These are phyloP conservation scores for Acromyrmex heyeri DNA, from an alignment of 1,140 invertebrate species.

Conservation along the genomic window DNA sequence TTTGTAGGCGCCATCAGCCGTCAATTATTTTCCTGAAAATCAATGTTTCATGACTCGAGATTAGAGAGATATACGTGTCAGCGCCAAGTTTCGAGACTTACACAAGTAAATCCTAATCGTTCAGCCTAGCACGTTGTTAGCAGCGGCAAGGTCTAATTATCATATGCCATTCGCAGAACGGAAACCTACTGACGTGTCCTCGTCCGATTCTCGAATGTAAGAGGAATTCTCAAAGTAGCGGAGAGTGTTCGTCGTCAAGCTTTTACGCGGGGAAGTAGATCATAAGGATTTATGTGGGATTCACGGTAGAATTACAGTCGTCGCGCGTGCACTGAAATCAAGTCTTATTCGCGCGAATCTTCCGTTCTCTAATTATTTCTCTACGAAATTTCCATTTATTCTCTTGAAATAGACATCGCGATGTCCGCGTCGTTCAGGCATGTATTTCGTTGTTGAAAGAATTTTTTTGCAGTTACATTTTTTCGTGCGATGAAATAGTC, in stretches of 20 bases:
- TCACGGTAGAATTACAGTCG: conserved; percentile 57
- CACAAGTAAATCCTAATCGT: conserved; percentile 45
- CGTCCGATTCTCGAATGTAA: conserved; percentile 26
- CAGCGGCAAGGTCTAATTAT: conserved; percentile 53
- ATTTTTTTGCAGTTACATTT: neutral
- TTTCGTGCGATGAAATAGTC: neutral
- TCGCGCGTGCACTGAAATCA: conserved; percentile 57
- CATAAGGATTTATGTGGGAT: conserved; percentile 40
- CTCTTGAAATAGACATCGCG: neutral
- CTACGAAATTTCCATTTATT: neutral
- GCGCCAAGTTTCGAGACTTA: conserved; percentile 10
- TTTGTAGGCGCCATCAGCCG: neutral
- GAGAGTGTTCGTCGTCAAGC: conserved; percentile 10
- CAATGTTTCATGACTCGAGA: neutral
- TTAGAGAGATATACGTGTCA: conserved; percentile 2
- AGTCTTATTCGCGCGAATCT: neutral
- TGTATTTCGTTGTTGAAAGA: neutral
- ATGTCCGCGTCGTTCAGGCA: neutral
- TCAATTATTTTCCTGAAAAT: conserved; percentile 26
- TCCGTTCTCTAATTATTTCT: neutral
- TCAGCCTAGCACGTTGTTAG: conserved; percentile 42
- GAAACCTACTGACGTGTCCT: conserved; percentile 44
- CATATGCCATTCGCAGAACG: conserved; percentile 24
- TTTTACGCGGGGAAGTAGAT: conserved; percentile 31
- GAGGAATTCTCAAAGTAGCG: conserved; percentile 16